Conservation (phyloP, 2,888 invertebrate genomes). For the Thymelicus sylvestris region DNA sequence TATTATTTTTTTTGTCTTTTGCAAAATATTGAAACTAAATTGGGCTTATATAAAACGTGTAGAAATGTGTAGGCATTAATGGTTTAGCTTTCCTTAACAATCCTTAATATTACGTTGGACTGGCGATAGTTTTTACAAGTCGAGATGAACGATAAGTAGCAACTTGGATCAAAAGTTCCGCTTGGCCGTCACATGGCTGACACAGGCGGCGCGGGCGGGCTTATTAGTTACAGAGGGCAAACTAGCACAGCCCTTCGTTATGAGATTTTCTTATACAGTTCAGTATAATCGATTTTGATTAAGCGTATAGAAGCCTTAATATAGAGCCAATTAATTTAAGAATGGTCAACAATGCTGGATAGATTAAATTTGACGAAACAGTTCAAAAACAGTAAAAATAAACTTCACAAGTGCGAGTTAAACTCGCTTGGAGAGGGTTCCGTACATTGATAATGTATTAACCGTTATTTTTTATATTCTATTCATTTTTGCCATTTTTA, state of each 20-base stretch:
- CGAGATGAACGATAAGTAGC: background rate
- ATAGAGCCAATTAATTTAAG: no score
- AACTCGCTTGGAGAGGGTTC: no score
- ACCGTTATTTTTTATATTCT: no score
- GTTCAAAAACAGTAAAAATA: no score
- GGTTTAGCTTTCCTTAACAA: background rate
- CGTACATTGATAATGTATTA: no score
- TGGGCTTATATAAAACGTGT: background rate
- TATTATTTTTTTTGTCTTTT: no score
- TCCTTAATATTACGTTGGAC: background rate
- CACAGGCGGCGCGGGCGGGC: background rate
- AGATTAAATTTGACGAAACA: no score
- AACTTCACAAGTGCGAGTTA: no score
- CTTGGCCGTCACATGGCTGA: constrained; percentile 1
- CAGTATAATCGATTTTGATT: constrained; percentile 44
- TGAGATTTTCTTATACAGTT: background rate
- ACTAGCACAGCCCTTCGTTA: background rate
- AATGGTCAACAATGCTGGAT: no score
- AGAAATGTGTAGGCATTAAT: background rate
- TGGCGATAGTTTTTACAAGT: background rate
- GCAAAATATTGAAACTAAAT: background rate
- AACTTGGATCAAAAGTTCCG: constrained; percentile 6
- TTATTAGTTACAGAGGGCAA: constrained; percentile 1
- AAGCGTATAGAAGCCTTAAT: no score
- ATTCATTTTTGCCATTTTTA: no score